phyloP scores from a whole-genome alignment of 2,888 invertebrate genomes.

The Torymus tubicola region DNA sequence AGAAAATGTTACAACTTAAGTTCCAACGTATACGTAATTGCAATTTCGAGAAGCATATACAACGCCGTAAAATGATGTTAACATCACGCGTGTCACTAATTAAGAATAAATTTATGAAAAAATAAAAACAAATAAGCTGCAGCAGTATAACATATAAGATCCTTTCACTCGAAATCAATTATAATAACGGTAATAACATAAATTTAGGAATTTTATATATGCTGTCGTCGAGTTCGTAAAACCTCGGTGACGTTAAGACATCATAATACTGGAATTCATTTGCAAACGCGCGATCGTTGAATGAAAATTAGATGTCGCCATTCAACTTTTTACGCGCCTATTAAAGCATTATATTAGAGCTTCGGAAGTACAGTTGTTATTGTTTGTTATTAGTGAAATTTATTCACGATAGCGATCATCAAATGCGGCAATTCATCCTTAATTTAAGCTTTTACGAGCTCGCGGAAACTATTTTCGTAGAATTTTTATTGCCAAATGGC shows the following conservation, averaged over 20 bases:
- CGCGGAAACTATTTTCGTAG: neutral
- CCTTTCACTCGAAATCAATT: too few relatives aligned
- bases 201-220: too few relatives aligned
- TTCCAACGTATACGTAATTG: slow-evolving; percentile 8
- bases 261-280: neutral
- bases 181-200: too few relatives aligned
- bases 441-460: neutral
- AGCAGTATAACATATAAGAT: too few relatives aligned
- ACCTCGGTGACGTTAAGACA: neutral
- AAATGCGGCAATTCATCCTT: neutral
- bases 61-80: neutral
- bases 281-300: slow-evolving; percentile 24
- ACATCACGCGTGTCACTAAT: too few relatives aligned
- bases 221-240: too few relatives aligned
- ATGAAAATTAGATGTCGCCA: slow-evolving; percentile 21
- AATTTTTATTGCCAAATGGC: neutral
- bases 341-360: slow-evolving; percentile 6
- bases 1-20: slow-evolving; percentile 12
- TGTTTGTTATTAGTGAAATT: slow-evolving; percentile 15
- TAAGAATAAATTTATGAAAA: too few relatives aligned
- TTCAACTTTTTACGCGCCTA: neutral
- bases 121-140: too few relatives aligned
- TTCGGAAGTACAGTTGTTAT: neutral
- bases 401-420: neutral
- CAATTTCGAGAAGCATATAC: neutral